phyloP scores from a whole-genome alignment of 1,140 invertebrate genomes.

The Drosophila pseudoobscura region DNA sequence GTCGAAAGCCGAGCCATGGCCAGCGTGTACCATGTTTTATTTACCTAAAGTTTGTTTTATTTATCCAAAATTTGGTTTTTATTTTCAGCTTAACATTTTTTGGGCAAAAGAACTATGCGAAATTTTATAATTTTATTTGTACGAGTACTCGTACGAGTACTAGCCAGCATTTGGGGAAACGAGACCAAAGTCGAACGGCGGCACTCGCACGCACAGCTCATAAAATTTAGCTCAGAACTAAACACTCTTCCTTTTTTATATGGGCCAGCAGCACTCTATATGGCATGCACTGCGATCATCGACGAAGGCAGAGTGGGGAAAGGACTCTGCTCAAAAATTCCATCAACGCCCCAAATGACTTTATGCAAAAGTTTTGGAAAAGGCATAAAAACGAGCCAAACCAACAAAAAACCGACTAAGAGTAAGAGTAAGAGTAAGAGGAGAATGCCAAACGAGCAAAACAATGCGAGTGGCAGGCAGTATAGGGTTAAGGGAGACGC shows the following conservation, averaged over 20 bases:
- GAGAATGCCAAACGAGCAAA: conserved; percentile 42
- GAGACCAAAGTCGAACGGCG: conserved; percentile 46
- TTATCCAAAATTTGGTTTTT: conserved; percentile 39
- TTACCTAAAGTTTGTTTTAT: conserved; percentile 66
- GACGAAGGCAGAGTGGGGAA: neutral
- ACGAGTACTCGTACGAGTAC: conserved; percentile 14
- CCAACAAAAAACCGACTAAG: conserved; percentile 4
- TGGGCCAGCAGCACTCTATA: conserved; percentile 2
- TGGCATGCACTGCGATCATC: conserved; percentile 19
- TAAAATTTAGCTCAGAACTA: conserved; percentile 55
- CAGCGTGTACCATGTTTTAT: conserved; percentile 58
- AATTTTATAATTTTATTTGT: conserved; percentile 80
- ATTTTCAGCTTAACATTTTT: conserved; percentile 34
- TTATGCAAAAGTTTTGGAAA: conserved; percentile 49
- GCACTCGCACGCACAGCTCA: conserved; percentile 55
- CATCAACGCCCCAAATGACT: conserved; percentile 66
- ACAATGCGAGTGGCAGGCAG: conserved; percentile 34
- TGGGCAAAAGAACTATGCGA: conserved; percentile 57
- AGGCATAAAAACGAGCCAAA: conserved; percentile 30
- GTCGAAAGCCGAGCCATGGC: conserved; percentile 25
- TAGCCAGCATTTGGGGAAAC: conserved; percentile 31
- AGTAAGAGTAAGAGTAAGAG: neutral
- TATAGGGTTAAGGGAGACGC: conserved; percentile 41
- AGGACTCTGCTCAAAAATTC: conserved; percentile 55
- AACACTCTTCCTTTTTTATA: conserved; percentile 23